Evolutionary conservation across 2,888 invertebrate genomes (phyloP).

Genomic region (Nomada fucata): DNA sequence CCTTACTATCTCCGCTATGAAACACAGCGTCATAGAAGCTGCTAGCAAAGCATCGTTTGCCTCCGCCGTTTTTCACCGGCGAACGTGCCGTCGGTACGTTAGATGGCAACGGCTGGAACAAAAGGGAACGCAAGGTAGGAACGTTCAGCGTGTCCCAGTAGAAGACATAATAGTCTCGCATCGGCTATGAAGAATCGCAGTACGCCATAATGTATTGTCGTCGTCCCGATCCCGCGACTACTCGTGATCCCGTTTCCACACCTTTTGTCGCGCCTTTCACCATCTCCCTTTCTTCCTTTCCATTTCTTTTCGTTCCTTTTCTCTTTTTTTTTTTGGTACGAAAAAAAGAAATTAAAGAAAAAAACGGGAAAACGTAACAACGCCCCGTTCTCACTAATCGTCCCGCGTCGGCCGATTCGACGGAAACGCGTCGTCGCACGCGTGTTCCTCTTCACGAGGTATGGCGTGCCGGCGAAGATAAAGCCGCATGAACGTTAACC

Average conservation of each 20-base stretch:
- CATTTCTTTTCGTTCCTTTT: background rate
- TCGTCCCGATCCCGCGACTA: slow-evolving; percentile 46
- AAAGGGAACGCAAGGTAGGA: slow-evolving; percentile 38
- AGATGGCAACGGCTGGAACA: slow-evolving; percentile 40
- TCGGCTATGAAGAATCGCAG: slow-evolving; percentile 60
- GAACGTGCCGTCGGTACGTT: slow-evolving; percentile 25
- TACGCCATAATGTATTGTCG: slow-evolving; percentile 48
- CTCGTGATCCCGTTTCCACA: slow-evolving; percentile 51
- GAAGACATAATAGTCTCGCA: slow-evolving; percentile 61
- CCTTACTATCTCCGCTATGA: background rate
- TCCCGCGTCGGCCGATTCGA: slow-evolving; percentile 53
- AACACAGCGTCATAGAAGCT: background rate
- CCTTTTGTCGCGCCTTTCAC: slow-evolving; percentile 42
- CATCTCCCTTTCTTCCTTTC: background rate
- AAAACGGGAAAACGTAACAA: slow-evolving; percentile 47
- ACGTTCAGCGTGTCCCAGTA: slow-evolving; percentile 44
- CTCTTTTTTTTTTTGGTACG: slow-evolving; percentile 9
- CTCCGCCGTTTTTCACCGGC: slow-evolving; percentile 13
- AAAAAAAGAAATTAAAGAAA: slow-evolving; percentile 20
- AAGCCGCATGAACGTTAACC: slow-evolving; percentile 67
- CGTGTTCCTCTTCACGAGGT: slow-evolving; percentile 62
- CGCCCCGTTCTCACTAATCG: slow-evolving; percentile 60
- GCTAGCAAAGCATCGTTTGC: slow-evolving; percentile 16
- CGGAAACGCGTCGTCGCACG: slow-evolving; percentile 55
- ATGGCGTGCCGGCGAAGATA: slow-evolving; percentile 69